Evolutionary conservation across 2,888 invertebrate genomes (phyloP).

Genomic region (Anodontia alba): DNA sequence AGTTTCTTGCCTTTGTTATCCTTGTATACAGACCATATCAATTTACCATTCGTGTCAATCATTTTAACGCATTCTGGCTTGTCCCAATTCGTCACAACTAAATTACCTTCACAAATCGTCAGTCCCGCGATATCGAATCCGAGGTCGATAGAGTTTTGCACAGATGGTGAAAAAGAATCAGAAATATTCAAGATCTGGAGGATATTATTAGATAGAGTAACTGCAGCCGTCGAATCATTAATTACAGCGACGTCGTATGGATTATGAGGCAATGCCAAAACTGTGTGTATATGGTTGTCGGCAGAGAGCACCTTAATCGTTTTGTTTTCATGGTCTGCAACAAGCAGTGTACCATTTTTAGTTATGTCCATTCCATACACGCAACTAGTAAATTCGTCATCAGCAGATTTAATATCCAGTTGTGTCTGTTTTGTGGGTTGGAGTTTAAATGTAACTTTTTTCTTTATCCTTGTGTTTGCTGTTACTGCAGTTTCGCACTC

Average conservation of each 20-base stretch:
- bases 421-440: no score
- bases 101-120: background rate
- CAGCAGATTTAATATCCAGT: no score
- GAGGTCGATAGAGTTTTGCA: background rate
- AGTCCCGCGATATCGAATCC: background rate
- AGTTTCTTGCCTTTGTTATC: background rate
- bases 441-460: no score
- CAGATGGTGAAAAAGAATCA: background rate
- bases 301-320: background rate
- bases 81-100: background rate
- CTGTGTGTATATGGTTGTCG: background rate
- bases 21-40: background rate
- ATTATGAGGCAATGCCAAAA: background rate
- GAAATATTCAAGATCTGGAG: background rate
- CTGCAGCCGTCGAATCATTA: background rate
- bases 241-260: background rate
- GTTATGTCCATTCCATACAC: background rate
- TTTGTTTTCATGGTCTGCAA: background rate
- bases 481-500: no score
- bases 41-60: background rate
- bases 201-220: background rate
- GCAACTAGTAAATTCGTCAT: no score
- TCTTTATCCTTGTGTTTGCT: no score
- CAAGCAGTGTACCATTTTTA: background rate
- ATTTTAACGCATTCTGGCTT: background rate